Base-by-base conservation (phyloP, 2,113 vertebrate species). In the Polypterus senegalus region DNA sequence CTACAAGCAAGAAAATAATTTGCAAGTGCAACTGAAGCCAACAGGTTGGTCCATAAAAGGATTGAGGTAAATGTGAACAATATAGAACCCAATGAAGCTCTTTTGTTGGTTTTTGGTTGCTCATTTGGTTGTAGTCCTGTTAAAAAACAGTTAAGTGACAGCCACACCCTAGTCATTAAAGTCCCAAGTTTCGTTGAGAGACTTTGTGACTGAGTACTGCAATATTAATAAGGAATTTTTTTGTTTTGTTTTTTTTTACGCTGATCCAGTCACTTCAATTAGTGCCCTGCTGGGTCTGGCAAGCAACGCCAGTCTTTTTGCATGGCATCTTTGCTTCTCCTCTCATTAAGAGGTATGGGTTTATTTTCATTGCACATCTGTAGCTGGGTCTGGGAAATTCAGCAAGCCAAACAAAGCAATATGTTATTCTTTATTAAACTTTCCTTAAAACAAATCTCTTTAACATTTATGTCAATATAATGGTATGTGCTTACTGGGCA, bases 401-500 rank as follows among this genome's bases (percentile, higher is more conserved):
- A 27, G 27, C 73, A 46, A 46, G 70, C 69, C 65, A 65, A 67
- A 66, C 71, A 73, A 69, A 69, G 71, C 51, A 61, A 44, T 58
- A 76, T 27, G 27, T 27, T 27, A 27, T 63, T 68, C 66, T 68
- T 44, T 27, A 58, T 54, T 58, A 62, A 61, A 61, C 9, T 47
- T 10, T 52, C 43, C 73, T 69, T 76, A 76, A 77, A 76, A 79
- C 74, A 64, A 69, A 75, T 65, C 65, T 70, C 62, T 64, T 68
- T 65, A 66, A 63, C 69, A 71, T 73, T 79, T 73, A 56, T 82
- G 78, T 81, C 78, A 81, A 81, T 81, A 83, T 81, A 80, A 80
- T 75, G 76, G 74, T 79, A 78, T 83, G 77, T 77, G 80, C 79
- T 81, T 81, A 80, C 76, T 65, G 77, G 72, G 73, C 81, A 79